Evolutionary conservation across 2,113 vertebrate species (phyloP).

Genomic region (Ahaetulla prasina): DNA sequence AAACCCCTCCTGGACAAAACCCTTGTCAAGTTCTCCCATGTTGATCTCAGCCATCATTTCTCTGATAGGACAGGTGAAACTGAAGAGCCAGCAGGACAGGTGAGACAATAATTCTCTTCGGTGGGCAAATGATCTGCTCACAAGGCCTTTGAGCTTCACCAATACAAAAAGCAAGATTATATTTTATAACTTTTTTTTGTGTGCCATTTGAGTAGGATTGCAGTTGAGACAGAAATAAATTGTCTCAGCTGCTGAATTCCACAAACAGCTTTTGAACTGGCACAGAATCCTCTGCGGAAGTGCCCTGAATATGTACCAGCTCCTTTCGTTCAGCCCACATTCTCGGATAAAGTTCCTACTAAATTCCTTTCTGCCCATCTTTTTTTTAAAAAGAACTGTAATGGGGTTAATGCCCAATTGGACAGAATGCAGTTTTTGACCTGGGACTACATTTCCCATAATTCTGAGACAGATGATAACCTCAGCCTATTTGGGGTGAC

Average conservation of each 20-base stretch:
- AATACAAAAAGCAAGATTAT: neutral
- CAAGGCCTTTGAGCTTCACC: neutral
- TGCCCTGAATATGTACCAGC: neutral
- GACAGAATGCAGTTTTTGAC: neutral
- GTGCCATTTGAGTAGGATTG: neutral
- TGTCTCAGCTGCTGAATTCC: neutral
- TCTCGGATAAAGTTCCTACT: neutral
- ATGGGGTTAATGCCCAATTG: neutral
- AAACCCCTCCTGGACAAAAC: neutral
- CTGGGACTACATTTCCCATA: neutral
- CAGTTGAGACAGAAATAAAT: neutral
- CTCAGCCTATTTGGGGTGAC: neutral
- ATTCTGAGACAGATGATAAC: neutral
- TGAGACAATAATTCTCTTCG: neutral
- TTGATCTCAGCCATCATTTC: neutral
- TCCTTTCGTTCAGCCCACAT: neutral
- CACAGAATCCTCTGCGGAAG: neutral
- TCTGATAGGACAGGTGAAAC: neutral
- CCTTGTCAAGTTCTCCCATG: neutral
- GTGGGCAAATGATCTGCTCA: neutral
- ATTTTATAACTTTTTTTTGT: neutral
- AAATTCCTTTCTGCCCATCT: neutral
- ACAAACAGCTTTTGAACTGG: neutral
- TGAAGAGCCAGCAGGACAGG: neutral
- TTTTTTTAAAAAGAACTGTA: neutral